A percentile compares a stretch with the other conserved stretches of the same genome.
These are phyloP conservation scores for Manis pentadactyla DNA, from an alignment of 2,797 vertebrate species.

Conservation along the genomic window DNA sequence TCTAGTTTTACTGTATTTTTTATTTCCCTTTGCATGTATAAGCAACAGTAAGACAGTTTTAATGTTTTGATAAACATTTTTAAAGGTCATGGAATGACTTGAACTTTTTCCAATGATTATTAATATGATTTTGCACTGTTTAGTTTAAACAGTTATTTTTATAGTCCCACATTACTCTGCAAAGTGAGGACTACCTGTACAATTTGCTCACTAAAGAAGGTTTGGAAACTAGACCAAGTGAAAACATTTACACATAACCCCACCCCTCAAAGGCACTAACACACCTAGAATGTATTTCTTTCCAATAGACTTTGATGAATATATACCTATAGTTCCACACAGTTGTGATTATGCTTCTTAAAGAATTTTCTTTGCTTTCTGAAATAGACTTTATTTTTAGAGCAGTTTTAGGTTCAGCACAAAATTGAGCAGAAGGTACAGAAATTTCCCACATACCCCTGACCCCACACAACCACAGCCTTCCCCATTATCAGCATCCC, in stretches of 20 bases:
- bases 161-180: neutral
- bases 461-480: accelerated
- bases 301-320: neutral
- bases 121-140: neutral
- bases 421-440: neutral
- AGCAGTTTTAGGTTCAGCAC: neutral
- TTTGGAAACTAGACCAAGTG: neutral
- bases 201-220: neutral
- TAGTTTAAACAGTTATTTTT: neutral
- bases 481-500: neutral
- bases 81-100: neutral
- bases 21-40: neutral
- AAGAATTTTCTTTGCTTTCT: neutral
- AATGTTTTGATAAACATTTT: slow-evolving; percentile 34
- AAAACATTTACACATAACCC: neutral
- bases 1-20: neutral
- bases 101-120: neutral
- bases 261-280: neutral
- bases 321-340: neutral
- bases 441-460: neutral
- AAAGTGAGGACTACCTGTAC: neutral
- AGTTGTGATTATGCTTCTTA: neutral
- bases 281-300: neutral
- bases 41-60: neutral
- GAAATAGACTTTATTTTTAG: neutral